Conservation (phyloP, 2,888 invertebrate genomes). For the Tenthredo amoena region DNA sequence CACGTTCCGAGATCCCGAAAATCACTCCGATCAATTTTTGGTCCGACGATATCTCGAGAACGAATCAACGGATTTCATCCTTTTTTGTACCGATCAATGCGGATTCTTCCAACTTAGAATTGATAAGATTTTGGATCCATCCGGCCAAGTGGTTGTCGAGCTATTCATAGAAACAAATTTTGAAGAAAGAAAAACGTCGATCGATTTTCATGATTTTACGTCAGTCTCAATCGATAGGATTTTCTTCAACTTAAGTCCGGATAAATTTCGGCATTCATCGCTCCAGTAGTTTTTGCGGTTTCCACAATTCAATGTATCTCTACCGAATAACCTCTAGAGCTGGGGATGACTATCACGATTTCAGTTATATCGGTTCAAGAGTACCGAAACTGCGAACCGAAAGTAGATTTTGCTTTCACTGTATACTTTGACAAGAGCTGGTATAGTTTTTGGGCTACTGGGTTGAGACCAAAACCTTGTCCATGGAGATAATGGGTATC, state of each 20-base stretch:
- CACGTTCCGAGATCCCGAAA: not conserved
- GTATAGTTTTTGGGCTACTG: not conserved
- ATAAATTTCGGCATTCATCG: not conserved
- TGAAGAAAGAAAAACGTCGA: not conserved
- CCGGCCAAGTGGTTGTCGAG: not conserved
- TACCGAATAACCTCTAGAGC: not conserved
- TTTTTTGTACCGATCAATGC: not conserved
- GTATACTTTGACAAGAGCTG: not conserved
- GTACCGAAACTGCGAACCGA: not conserved
- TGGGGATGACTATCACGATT: not conserved
- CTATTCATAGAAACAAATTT: not conserved
- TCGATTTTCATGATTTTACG: too few species aligned
- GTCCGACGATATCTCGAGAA: not conserved
- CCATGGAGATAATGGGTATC: conserved; percentile 13
- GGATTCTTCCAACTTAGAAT: not conserved
- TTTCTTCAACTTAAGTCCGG: not conserved
- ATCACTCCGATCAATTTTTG: not conserved
- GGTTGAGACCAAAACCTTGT: conserved; percentile 41
- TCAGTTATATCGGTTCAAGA: not conserved
- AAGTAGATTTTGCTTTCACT: conserved; percentile 32
- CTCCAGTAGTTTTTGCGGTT: not conserved
- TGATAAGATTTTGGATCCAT: not conserved
- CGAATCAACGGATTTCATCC: not conserved
- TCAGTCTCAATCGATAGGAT: not conserved
- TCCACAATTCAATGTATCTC: not conserved